These are phyloP conservation scores for Serinus canaria DNA, from an alignment of 2,113 vertebrate genomes.

Conservation along the genomic window DNA sequence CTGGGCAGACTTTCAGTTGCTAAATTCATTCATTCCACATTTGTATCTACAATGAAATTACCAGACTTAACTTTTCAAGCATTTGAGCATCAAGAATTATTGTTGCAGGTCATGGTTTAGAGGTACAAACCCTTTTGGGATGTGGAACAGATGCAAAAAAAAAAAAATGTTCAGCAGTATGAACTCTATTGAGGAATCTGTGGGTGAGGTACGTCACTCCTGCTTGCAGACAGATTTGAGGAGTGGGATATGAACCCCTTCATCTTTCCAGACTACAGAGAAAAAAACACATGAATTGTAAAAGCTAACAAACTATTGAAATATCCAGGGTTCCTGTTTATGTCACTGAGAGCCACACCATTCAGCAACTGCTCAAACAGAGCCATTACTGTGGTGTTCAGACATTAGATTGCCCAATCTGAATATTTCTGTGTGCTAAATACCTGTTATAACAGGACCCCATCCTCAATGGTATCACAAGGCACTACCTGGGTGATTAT, in stretches of 20 bases:
- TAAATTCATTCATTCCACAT: neutral
- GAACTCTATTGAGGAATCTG: neutral
- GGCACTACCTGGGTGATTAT: neutral
- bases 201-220: neutral
- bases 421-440: neutral
- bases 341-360: neutral
- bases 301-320: neutral
- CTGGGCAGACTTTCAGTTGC: constrained; percentile 3
- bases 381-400: neutral
- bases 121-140: neutral
- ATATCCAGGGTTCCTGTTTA: neutral
- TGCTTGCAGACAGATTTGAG: neutral
- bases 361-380: neutral
- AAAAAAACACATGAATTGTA: neutral
- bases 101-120: neutral
- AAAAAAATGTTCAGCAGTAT: neutral
- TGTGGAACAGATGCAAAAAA: neutral
- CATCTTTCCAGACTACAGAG: neutral
- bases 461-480: neutral
- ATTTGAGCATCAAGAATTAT: neutral
- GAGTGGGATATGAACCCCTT: neutral
- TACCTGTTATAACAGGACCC: neutral
- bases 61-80: neutral
- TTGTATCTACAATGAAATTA: neutral
- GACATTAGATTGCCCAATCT: neutral